A percentile compares a stretch with the other conserved stretches of the same genome.
Evolutionary conservation across 2,113 vertebrate genomes (phyloP).

Genomic region (Nipponia nippon): DNA sequence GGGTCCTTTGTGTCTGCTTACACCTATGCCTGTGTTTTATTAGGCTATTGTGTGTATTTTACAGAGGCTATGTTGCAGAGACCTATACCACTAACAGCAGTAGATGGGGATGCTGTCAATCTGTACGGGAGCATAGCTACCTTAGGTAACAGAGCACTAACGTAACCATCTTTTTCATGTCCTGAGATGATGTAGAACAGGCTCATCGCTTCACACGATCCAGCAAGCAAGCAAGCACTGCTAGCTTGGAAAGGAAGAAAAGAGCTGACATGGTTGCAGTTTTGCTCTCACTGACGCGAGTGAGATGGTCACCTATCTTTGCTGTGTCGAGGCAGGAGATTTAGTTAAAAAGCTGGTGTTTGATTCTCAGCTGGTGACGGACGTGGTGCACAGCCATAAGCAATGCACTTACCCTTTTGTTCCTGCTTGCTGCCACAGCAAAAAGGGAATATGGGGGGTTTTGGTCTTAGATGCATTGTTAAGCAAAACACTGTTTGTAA

Average conservation of each 20-base stretch:
- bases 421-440: not conserved
- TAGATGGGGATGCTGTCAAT: not conserved
- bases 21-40: not conserved
- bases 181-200: not conserved
- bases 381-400: not conserved
- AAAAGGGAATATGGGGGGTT: not conserved
- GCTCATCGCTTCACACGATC: not conserved
- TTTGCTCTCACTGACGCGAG: not conserved
- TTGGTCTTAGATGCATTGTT: not conserved
- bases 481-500: not conserved
- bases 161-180: not conserved
- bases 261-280: not conserved
- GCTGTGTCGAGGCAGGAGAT: not conserved
- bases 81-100: not conserved
- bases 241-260: not conserved
- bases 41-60: not conserved
- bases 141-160: not conserved
- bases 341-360: not conserved
- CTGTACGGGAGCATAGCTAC: not conserved
- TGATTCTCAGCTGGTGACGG: not conserved
- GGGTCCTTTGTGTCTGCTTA: constrained; percentile 17
- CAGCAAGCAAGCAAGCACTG: not conserved
- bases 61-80: not conserved
- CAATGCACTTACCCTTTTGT: not conserved
- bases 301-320: not conserved